phyloP scores from a whole-genome alignment of 2,888 invertebrate genomes.

The Sisyra terminalis region DNA sequence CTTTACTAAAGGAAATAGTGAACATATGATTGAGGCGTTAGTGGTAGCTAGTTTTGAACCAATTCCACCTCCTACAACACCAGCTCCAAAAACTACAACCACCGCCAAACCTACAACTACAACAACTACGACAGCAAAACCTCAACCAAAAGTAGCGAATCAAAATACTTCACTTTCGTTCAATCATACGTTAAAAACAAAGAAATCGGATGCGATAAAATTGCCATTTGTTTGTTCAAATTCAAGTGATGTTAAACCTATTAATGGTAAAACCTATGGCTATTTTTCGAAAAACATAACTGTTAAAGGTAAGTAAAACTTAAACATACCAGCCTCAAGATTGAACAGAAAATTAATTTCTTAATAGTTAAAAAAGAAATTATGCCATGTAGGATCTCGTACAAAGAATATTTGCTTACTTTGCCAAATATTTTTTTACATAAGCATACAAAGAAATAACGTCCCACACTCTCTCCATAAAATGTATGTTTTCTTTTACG shows the following conservation, averaged over 20 bases:
- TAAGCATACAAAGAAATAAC: neutral
- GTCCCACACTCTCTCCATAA: neutral
- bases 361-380: too few species aligned
- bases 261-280: constrained; percentile 53
- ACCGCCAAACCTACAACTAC: constrained; percentile 18
- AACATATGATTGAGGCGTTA: constrained; percentile 49
- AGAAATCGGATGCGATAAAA: constrained; percentile 18
- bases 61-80: constrained; percentile 23
- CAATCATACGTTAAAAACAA: constrained; percentile 12
- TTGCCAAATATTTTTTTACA: too few species aligned
- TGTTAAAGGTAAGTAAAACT: constrained; percentile 45
- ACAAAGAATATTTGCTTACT: too few species aligned
- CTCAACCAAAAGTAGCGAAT: constrained; percentile 14
- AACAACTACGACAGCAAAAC: constrained; percentile 18
- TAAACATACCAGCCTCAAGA: too few species aligned
- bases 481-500: neutral
- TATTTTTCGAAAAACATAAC: constrained; percentile 47
- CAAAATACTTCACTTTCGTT: constrained; percentile 14
- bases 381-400: too few species aligned
- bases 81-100: constrained; percentile 22
- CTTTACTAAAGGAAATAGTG: constrained; percentile 40
- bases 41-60: constrained; percentile 54
- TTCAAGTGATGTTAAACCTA: constrained; percentile 40
- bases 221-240: constrained; percentile 38
- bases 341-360: too few species aligned